A percentile compares a stretch with the other conserved stretches of the same genome.
Conservation (phyloP, 2,113 vertebrate genomes). For the Perca flavescens region DNA sequence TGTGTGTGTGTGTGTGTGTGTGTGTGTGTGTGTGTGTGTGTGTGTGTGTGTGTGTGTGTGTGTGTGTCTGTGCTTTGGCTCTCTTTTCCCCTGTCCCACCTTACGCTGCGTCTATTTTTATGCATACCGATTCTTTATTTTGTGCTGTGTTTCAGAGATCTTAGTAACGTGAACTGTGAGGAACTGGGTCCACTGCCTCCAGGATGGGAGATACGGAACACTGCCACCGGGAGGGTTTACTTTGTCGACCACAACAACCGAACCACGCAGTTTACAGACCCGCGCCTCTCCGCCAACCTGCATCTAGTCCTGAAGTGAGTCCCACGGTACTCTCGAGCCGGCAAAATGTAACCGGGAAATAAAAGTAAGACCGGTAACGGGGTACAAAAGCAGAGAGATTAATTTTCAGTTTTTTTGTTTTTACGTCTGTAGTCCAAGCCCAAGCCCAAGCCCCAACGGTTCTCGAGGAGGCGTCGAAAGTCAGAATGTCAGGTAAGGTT, state of each 20-base stretch:
- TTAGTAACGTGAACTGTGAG: constrained; percentile 99
- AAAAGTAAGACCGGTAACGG: not conserved
- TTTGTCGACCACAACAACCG: constrained; percentile 99
- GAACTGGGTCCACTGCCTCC: constrained; percentile 97
- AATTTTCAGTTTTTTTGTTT: constrained; percentile 43
- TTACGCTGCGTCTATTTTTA: not conserved
- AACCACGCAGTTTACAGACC: constrained; percentile 98
- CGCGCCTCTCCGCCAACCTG: constrained; percentile 97
- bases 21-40: not conserved
- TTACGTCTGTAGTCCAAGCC: constrained; percentile 76
- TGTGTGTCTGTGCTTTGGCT: constrained; percentile 8
- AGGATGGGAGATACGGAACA: constrained; percentile 99
- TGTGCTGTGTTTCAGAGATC: constrained; percentile 89
- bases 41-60: not conserved
- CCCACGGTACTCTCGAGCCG: not conserved
- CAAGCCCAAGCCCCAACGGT: constrained; percentile 67
- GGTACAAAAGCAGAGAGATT: constrained; percentile 25
- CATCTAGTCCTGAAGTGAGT: constrained; percentile 98
- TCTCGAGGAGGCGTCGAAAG: constrained; percentile 78
- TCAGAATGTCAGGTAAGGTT: constrained; percentile 83
- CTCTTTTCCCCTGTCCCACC: constrained; percentile 1
- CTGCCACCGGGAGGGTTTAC: constrained; percentile 97
- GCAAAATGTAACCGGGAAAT: not conserved
- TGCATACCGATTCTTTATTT: constrained; percentile 29
- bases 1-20: not conserved